phyloP scores from a whole-genome alignment of 2,797 vertebrate genomes.

The Avahi laniger region DNA sequence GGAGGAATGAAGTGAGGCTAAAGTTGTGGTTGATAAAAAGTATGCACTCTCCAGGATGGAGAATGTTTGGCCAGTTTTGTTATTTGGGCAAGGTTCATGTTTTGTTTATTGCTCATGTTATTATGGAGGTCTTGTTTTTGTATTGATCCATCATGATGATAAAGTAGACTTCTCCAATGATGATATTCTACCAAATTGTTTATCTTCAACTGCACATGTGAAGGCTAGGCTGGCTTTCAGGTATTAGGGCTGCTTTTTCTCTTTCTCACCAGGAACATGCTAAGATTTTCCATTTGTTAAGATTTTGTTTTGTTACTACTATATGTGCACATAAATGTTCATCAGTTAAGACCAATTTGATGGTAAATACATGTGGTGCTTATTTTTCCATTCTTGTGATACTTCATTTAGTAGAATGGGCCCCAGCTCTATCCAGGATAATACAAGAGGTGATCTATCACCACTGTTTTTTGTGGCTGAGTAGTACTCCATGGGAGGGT shows the following conservation, averaged over 20 bases:
- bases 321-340: too few species aligned
- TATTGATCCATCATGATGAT: too few species aligned
- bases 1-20: neutral
- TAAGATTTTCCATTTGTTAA: neutral
- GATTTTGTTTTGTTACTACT: neutral
- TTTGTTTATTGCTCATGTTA: neutral
- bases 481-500: too few species aligned
- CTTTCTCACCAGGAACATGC: neutral
- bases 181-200: neutral
- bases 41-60: neutral
- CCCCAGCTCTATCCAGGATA: too few species aligned
- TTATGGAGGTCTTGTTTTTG: neutral
- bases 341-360: too few species aligned
- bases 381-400: too few species aligned
- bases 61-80: neutral
- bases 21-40: neutral
- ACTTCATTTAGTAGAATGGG: too few species aligned
- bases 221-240: neutral
- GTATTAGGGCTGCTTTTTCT: neutral
- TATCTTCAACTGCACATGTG: neutral
- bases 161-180: neutral
- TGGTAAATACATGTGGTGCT: too few species aligned
- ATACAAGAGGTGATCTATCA: too few species aligned
- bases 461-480: too few species aligned
- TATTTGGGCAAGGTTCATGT: neutral